A percentile compares a stretch with the other conserved stretches of the same genome.
Conservation (phyloP, 2,797 vertebrate genomes). For the Cuculus canorus region DNA sequence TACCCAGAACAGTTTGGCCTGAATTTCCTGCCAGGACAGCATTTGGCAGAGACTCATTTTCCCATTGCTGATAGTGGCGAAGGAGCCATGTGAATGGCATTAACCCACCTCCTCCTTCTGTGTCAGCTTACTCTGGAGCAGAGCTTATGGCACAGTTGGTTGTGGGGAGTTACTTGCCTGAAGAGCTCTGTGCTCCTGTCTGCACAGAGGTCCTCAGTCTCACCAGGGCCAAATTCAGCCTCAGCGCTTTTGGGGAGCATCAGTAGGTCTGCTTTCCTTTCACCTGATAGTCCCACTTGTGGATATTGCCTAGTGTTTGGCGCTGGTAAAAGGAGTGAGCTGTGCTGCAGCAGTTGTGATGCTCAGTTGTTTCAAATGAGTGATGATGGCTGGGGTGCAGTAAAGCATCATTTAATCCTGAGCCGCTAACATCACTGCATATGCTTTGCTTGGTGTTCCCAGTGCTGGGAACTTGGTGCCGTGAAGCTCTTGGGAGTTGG, state of each 20-base stretch:
- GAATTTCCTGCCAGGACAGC: background rate
- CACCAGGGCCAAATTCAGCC: background rate
- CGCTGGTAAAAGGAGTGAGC: background rate
- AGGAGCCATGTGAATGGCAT: accelerated
- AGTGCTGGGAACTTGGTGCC: background rate
- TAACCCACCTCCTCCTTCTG: background rate
- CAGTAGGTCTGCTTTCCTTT: background rate
- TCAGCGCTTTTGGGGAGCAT: background rate
- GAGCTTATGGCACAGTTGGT: background rate
- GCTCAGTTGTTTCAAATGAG: too few species aligned
- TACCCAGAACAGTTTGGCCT: background rate
- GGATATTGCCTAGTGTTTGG: background rate
- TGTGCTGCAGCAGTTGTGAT: accelerated
- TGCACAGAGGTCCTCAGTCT: background rate
- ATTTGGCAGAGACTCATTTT: background rate
- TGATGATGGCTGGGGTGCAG: background rate
- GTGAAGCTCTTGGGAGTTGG: accelerated
- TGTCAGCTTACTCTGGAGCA: background rate
- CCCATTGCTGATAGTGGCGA: background rate
- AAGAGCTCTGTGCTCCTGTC: background rate
- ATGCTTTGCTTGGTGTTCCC: background rate
- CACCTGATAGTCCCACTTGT: background rate
- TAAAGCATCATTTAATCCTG: background rate
- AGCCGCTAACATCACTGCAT: background rate
- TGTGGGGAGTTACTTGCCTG: background rate